Evolutionary conservation across 2,113 vertebrate genomes (phyloP).

Genomic region (Pimephales promelas): DNA sequence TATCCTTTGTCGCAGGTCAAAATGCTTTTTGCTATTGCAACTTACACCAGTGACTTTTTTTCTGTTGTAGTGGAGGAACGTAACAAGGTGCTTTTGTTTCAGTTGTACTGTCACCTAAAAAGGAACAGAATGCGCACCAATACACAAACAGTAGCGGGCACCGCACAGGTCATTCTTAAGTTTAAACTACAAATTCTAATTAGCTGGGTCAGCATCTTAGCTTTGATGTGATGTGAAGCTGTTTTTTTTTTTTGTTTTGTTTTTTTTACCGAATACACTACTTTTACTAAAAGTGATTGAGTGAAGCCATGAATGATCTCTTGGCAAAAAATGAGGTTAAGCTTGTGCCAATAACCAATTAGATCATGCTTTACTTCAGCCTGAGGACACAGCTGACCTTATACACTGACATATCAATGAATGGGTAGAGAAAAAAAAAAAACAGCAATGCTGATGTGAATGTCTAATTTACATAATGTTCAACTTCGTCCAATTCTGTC

Average conservation of each 20-base stretch:
- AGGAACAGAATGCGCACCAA: slow-evolving; percentile 68
- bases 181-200: slow-evolving; percentile 26
- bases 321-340: slow-evolving; percentile 30
- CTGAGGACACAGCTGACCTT: slow-evolving; percentile 27
- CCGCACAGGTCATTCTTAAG: not conserved
- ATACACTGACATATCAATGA: slow-evolving; percentile 32
- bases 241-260: not conserved
- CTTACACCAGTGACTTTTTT: slow-evolving; percentile 14
- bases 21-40: slow-evolving; percentile 28
- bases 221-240: slow-evolving; percentile 61
- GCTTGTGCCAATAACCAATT: slow-evolving; percentile 44
- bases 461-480: slow-evolving; percentile 38
- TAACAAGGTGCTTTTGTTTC: slow-evolving; percentile 24
- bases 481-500: slow-evolving; percentile 33
- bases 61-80: slow-evolving; percentile 9
- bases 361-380: slow-evolving; percentile 36
- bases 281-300: slow-evolving; percentile 64
- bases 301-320: slow-evolving; percentile 5
- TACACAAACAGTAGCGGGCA: slow-evolving; percentile 51
- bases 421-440: slow-evolving; percentile 42
- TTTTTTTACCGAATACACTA: not conserved
- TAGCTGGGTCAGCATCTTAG: slow-evolving; percentile 33
- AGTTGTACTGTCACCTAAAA: slow-evolving; percentile 31
- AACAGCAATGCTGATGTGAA: slow-evolving; percentile 59
- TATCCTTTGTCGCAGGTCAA: slow-evolving; percentile 1